Conservation (phyloP, 2,797 vertebrate species). For the Harpagifer antarcticus region DNA sequence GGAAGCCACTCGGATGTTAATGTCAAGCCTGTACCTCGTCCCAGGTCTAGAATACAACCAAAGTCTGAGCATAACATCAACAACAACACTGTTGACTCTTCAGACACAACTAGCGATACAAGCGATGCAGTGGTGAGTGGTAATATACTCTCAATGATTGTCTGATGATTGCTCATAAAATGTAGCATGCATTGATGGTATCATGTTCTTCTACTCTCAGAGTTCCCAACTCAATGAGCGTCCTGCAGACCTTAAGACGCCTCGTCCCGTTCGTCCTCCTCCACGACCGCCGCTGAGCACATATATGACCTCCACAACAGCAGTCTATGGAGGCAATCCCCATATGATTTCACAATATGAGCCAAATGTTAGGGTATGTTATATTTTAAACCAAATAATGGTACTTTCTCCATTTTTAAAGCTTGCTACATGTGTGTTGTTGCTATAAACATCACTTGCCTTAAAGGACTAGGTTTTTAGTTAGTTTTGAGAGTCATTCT, state of each 20-base stretch:
- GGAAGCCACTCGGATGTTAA: slow-evolving; percentile 13
- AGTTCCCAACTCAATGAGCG: background rate
- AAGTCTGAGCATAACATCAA: background rate
- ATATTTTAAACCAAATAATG: slow-evolving; percentile 4
- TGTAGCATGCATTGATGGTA: background rate
- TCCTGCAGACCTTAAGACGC: background rate
- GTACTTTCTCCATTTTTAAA: background rate
- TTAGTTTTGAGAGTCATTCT: background rate
- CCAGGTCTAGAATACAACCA: slow-evolving; percentile 33
- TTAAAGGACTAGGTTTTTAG: background rate
- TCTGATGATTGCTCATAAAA: no score
- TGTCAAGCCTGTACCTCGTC: slow-evolving; percentile 51
- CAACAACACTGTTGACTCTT: background rate
- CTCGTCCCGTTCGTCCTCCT: slow-evolving; percentile 31
- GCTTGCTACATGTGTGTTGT: background rate
- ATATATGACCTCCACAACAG: no score
- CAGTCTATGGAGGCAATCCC: accelerated
- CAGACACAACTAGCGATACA: background rate
- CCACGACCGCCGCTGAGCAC: slow-evolving; percentile 21
- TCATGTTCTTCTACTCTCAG: slow-evolving; percentile 13
- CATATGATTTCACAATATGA: background rate
- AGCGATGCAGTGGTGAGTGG: slow-evolving; percentile 21
- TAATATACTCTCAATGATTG: background rate
- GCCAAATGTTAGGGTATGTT: background rate
- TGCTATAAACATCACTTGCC: background rate